Evolutionary conservation across 2,797 vertebrate species (phyloP), one percentile per base, ranked within the genome.

Genomic region (Argya squamiceps): DNA sequence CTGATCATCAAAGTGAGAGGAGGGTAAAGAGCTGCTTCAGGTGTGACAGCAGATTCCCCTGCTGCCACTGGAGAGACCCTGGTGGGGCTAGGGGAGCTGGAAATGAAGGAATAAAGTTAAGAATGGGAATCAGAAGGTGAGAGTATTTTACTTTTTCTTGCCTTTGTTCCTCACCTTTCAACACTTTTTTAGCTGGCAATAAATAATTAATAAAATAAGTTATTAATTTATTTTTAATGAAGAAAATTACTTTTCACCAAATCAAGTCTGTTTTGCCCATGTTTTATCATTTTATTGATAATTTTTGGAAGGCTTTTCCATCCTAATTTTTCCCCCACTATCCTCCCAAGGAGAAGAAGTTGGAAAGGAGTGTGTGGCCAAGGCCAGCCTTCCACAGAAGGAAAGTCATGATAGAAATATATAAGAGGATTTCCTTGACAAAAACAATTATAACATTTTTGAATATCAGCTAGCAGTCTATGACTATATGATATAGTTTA

Each of bases 331-430:
- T 26, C 2, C 4, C 5, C 10, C 17, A 5, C 60, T 37, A 10
- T 16, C 17, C 22, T 39, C 8, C 44, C 47, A 73, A 88, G 56
- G 30, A 37, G 22, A 11, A 8, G 12, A 19, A 69, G 17, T 50
- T 27, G 37, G 52, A 65, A 12, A 65, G 11, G 27, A 50, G 5
- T 27, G 8, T 0, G 0, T 58, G 60, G 18, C 22, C 36, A 65
- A 18, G 30, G 21, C 14, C 34, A 70, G 4, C 13, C 15, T 3
- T 16, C n/a, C 30, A 36, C 16, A 64, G 69, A 86, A 74, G 11
- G 18, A 36, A 88, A 77, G 34, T 37, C 14, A 11, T 1, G 5
- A 50, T 4, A 67, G 26, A 5, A 71, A 21, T 8, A 88, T 50
- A 81, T 6, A 52, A 39, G 12, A 58, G 7, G 24, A 37, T 81